Base-by-base conservation (phyloP, 2,888 invertebrate species). In the Gastracanthus pulcherrimus region DNA sequence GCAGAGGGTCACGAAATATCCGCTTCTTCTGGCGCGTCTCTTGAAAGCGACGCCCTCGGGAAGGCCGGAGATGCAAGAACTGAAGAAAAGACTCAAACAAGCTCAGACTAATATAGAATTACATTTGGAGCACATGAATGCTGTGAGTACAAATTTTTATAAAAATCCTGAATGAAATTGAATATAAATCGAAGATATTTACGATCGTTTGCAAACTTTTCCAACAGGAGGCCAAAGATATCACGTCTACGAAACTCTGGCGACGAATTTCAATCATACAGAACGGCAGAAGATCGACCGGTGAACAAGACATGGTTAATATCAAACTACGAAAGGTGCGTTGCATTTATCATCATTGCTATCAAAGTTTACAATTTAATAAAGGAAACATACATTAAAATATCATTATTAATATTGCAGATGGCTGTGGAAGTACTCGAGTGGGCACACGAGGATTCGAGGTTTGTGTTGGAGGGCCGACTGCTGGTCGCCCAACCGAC, bases 1-100 rank as follows among this genome's bases (percentile, higher is more conserved):
- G 84, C 98, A 98, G 93, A 94, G 98, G 92, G 98, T 98, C 87
- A 98, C 98, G 87, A 98, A 98, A 93, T 98, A 98, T 93, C 98
- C 98, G 62, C 93, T 99, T 87, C 94, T 99, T 85, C 93, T 99
- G 89, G 97, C 97, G 64, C 95, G 98, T 80, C 93, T 99, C 85
- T 95, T 96, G 89, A 98, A 98, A 92, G 97, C 97, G 60, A 98
- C 98, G 16, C 97, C 98, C 1, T 88, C 88, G 4, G 87, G 89
- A n/a, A 86, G 89, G 26, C 92, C 94, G 45, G 96, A 97, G 87
- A 95, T 97, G 86, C 94, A 95, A 87, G 96, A 97, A 80, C 96
- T 96, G 82, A 94, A 97, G 82, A 97, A 97, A 85, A 95, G 96
- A 87, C 94, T 98, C 60, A 95, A 96, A 87, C 95, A 96, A 87